Evolutionary conservation across 2,797 vertebrate species (phyloP), one percentile per base, ranked within the genome.

Genomic region (Rhadinocentrus ornatus): DNA sequence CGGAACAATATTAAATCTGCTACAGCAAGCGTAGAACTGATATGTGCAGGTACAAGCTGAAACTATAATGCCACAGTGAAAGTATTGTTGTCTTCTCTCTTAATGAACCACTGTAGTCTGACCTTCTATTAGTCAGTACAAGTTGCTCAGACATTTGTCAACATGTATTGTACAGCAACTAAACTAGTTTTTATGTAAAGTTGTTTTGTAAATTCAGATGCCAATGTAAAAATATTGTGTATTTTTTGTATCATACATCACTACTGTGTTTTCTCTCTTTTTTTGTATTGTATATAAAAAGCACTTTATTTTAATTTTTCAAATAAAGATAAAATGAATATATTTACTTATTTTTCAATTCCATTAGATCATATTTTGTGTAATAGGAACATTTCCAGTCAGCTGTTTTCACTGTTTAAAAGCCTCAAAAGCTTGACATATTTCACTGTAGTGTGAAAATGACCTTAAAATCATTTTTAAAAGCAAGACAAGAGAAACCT

Each of bases 241-340:
- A 93, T 92, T 93, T 92, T 93, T 93, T 94, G 91, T 94, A 93
- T 91, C 86, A 92, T 93, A 91, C 89, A 92, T 93, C 91, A 93
- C 92, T 91, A 90, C 89, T 91, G 92, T 93, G 92, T 90, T 67
- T 76, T 83, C 88, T 89, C 92, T 90, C 64, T 78, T 31, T 89
- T 91, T 93, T 95, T 94, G 90, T 93, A 94, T 90, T 93, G 91
- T 94, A 94, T 84, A 94, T 94, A 93, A 93, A 94, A 94, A 93
- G 93, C 94, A 95, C 94, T 95, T 95, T 94, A 94, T 94, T 94
- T 94, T 94, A 91, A 92, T 94, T 94, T 95, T 94, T 92, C 92
- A 92, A 94, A 94, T 95, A 94, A 94, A 93, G 85, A 91, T 86
- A 73, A 90, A 93, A 91, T 88, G 69, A 82, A 82, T 88, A 50